Evolutionary conservation across 1,140 invertebrate species (phyloP), one percentile per base, ranked within the genome.

Genomic region (Drosophila ambigua): DNA sequence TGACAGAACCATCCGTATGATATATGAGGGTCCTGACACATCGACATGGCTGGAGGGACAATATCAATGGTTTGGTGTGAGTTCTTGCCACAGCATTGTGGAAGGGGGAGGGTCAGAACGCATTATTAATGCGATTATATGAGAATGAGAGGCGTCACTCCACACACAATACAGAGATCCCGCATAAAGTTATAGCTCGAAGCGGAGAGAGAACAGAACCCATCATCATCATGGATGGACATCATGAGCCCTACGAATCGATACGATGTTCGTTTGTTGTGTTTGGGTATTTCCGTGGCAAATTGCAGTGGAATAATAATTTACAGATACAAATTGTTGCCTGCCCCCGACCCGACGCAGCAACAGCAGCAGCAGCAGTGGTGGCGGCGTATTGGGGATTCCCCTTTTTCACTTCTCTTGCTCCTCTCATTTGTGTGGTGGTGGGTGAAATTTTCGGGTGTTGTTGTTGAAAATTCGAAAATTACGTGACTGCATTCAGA

Each of bases 221-320:
- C 54, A 61, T 48, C 50, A 61, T 43, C 43, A 51, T 31, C 71
- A 53, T 46, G 44, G 44, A 39, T 39, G 35, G 35, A 39, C 58
- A 52, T 31, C 65, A 54, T 46, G 55, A 48, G 24, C 66, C 55
- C 11, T 9, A 13, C 50, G 55, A 72, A 53, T 72, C 68, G 50
- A 72, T 46, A 31, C 23, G 23, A 24, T 68, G 15, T 69, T 39
- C 28, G 24, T 39, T 51, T 50, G 24, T 49, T 50, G 41, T 28
- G 52, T 74, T 62, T 54, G 58, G 69, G 67, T 74, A 68, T 77
- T 88, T 83, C 52, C 79, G 67, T 73, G 57, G 79, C 83, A 87
- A 88, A 89, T 88, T 88, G 84, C 84, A 88, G 52, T 67, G 76
- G 83, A 83, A 83, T 88, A 88, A 79, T 89, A 88, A 88, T 88